Evolutionary conservation across 2,888 invertebrate genomes (phyloP).

Genomic region (Fabriciana adippe): DNA sequence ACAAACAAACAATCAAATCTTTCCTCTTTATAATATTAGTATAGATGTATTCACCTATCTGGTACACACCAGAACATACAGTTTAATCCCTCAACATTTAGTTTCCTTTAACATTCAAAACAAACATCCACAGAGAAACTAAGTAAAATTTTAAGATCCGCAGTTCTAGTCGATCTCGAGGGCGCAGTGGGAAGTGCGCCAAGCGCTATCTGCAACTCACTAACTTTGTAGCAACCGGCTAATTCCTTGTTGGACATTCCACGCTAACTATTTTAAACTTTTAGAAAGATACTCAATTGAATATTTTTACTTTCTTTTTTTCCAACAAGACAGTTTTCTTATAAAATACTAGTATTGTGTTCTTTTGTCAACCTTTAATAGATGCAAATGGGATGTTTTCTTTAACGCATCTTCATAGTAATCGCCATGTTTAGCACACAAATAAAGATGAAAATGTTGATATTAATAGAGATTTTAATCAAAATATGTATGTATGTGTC

Average conservation of each 20-base stretch:
- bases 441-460: too few relatives aligned
- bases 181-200: conserved; percentile 27
- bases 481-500: too few relatives aligned
- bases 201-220: conserved; percentile 36
- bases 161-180: conserved; percentile 24
- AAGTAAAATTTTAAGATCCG: conserved; percentile 25
- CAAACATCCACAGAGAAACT: conserved; percentile 4
- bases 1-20: too few relatives aligned
- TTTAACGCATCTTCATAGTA: neutral
- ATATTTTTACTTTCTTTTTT: conserved; percentile 31
- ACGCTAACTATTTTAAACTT: conserved; percentile 30
- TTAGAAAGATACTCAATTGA: conserved; percentile 33
- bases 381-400: neutral
- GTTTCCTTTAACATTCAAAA: neutral
- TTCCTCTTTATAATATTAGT: too few relatives aligned
- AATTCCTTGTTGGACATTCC: conserved; percentile 36
- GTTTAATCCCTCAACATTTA: too few relatives aligned
- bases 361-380: neutral
- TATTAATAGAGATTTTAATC: too few relatives aligned
- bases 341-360: neutral
- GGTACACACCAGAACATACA: too few relatives aligned
- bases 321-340: conserved; percentile 16
- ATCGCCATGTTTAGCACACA: too few relatives aligned
- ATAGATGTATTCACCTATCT: too few relatives aligned
- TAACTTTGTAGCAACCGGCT: conserved; percentile 36